These are phyloP conservation scores for Cetoscarus ocellatus DNA, from an alignment of 2,797 vertebrate species.

Conservation along the genomic window DNA sequence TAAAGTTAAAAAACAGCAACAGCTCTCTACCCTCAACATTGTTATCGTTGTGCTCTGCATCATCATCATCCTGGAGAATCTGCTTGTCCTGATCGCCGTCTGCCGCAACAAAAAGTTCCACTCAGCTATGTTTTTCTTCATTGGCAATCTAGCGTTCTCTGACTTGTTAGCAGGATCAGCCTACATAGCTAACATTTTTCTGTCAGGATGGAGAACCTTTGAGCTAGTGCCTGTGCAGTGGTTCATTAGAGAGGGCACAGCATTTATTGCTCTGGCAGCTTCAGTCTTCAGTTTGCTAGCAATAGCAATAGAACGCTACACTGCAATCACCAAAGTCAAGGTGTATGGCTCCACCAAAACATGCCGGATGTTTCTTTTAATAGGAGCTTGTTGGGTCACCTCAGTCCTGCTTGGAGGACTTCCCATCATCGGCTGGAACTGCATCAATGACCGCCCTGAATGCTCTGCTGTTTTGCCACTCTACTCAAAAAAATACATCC, in stretches of 20 bases:
- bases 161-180: slow-evolving; percentile 93
- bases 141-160: slow-evolving; percentile 94
- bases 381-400: slow-evolving; percentile 93
- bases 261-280: slow-evolving; percentile 93
- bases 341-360: slow-evolving; percentile 91
- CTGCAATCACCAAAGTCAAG: slow-evolving; percentile 94
- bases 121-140: slow-evolving; percentile 97
- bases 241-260: slow-evolving; percentile 95
- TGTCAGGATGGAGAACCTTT: slow-evolving; percentile 90
- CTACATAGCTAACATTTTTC: slow-evolving; percentile 92
- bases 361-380: slow-evolving; percentile 94
- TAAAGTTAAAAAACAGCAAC: background rate
- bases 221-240: slow-evolving; percentile 89
- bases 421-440: slow-evolving; percentile 98
- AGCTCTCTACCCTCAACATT: slow-evolving; percentile 73
- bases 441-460: slow-evolving; percentile 83
- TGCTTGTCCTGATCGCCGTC: slow-evolving; percentile 91
- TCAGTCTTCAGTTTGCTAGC: slow-evolving; percentile 96
- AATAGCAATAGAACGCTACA: slow-evolving; percentile 95
- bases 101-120: slow-evolving; percentile 96
- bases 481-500: slow-evolving; percentile 93
- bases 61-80: slow-evolving; percentile 93
- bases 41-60: slow-evolving; percentile 90
- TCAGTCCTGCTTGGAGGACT: slow-evolving; percentile 92
- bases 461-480: slow-evolving; percentile 95